A percentile compares a stretch with the other conserved stretches of the same genome.
Evolutionary conservation across 2,113 vertebrate genomes (phyloP).

Genomic region (Noctilio leporinus): DNA sequence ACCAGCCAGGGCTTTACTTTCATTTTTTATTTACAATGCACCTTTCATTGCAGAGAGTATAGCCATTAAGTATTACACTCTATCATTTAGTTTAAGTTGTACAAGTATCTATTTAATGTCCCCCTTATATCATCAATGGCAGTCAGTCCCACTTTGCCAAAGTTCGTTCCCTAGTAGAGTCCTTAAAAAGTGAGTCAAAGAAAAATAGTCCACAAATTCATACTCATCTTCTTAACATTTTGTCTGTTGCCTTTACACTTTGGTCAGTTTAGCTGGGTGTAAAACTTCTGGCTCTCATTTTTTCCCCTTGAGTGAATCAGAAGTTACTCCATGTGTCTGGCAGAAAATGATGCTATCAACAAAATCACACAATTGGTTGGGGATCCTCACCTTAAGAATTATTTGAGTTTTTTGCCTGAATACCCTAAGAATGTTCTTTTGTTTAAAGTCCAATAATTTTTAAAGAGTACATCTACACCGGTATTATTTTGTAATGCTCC

Average conservation of each 20-base stretch:
- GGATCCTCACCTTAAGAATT: neutral
- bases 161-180: neutral
- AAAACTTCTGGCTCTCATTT: neutral
- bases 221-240: neutral
- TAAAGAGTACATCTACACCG: neutral
- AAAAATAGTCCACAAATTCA: neutral
- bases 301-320: neutral
- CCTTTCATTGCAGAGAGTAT: neutral
- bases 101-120: neutral
- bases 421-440: neutral
- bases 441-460: neutral
- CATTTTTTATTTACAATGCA: neutral
- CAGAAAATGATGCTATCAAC: neutral
- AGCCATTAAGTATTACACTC: neutral
- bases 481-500: neutral
- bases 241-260: neutral
- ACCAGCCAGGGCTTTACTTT: too few species aligned
- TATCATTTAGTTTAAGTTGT: neutral
- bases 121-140: neutral
- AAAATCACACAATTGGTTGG: neutral
- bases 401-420: neutral
- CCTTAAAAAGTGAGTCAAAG: neutral
- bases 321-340: neutral
- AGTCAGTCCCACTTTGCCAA: neutral
- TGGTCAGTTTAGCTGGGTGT: neutral